phyloP scores from a whole-genome alignment of 2,113 vertebrate species.

The Varanus komodoensis region DNA sequence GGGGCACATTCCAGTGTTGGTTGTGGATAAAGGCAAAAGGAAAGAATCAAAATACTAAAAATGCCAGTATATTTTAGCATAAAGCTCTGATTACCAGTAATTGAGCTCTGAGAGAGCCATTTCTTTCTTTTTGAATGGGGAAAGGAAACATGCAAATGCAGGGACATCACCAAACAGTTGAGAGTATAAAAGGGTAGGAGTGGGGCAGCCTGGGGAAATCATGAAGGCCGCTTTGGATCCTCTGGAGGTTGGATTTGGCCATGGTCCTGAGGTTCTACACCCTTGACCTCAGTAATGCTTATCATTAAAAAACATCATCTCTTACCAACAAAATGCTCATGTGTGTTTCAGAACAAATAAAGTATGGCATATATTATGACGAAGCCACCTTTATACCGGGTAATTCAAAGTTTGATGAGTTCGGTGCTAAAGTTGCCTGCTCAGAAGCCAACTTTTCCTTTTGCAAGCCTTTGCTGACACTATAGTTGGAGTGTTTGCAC shows the following conservation, averaged over 20 bases:
- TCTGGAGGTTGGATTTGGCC: background rate
- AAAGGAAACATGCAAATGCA: too few species aligned
- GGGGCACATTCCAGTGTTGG: too few species aligned
- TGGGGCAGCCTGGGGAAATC: too few species aligned
- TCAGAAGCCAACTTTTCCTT: constrained; percentile 6
- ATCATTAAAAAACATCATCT: background rate
- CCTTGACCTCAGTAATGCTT: background rate
- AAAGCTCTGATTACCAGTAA: too few species aligned
- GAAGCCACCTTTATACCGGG: background rate
- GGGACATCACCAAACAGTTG: too few species aligned
- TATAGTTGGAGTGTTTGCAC: background rate
- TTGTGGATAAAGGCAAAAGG: background rate
- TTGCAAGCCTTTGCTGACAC: constrained; percentile 11
- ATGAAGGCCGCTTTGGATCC: background rate
- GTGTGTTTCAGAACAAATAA: background rate
- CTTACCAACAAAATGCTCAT: background rate
- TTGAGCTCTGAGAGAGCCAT: too few species aligned
- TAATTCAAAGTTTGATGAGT: background rate
- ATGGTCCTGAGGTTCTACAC: too few species aligned
- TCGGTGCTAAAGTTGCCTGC: background rate
- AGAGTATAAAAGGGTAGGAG: too few species aligned
- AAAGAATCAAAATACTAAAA: background rate
- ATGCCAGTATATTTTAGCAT: too few species aligned
- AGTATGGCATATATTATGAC: background rate
- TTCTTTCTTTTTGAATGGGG: too few species aligned